phyloP scores from a whole-genome alignment of 2,888 invertebrate genomes.

The Prosopocoilus inquinatus region DNA sequence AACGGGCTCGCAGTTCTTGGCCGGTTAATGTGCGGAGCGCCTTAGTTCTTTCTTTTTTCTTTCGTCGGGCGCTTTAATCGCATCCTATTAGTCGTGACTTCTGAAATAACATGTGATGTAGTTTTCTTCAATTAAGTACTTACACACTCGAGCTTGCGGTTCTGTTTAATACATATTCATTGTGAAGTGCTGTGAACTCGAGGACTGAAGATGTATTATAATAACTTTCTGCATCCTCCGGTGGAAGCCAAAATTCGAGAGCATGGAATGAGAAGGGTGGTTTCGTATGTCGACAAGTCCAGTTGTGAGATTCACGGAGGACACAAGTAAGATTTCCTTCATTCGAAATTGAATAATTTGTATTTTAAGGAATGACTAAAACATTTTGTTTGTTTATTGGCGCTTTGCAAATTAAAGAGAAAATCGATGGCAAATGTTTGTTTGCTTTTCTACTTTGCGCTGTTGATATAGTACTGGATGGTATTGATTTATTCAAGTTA shows the following conservation, averaged over 20 bases:
- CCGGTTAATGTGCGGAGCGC: not conserved
- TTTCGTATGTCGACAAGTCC: slow-evolving; percentile 43
- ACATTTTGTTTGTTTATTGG: too few relatives aligned
- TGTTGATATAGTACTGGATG: too few relatives aligned
- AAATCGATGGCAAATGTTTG: too few relatives aligned
- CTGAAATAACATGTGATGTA: slow-evolving; percentile 9
- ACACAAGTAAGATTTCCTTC: slow-evolving; percentile 10
- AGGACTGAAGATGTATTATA: slow-evolving; percentile 44
- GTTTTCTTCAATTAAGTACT: slow-evolving; percentile 22
- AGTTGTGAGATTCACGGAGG: slow-evolving; percentile 41
- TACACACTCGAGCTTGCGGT: slow-evolving; percentile 23
- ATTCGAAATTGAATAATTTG: not conserved
- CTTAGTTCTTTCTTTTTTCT: not conserved
- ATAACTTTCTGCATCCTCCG: slow-evolving; percentile 48
- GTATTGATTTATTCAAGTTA: too few relatives aligned
- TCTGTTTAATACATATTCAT: slow-evolving; percentile 10
- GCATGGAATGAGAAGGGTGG: slow-evolving; percentile 40
- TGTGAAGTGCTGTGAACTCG: slow-evolving; percentile 5
- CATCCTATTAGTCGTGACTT: slow-evolving; percentile 3
- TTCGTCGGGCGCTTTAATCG: not conserved
- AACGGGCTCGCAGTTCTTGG: slow-evolving; percentile 8
- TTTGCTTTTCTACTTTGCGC: too few relatives aligned
- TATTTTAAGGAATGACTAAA: not conserved
- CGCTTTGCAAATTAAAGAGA: too few relatives aligned
- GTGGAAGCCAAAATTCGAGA: slow-evolving; percentile 39